Evolutionary conservation across 2,888 invertebrate genomes (phyloP).

Genomic region (Ctena decussata): DNA sequence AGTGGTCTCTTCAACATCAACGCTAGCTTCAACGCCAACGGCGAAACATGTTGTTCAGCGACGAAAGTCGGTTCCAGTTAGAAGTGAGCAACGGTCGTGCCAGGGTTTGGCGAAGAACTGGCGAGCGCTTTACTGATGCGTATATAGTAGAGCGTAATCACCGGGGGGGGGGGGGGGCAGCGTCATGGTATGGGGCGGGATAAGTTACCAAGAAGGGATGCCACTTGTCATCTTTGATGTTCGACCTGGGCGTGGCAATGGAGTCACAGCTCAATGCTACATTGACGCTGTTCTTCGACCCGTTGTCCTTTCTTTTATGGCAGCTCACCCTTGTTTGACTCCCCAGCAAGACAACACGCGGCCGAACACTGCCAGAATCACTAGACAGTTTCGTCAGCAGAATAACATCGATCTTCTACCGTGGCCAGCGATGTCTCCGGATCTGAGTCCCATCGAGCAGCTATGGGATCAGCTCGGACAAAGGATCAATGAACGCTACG

Average conservation of each 20-base stretch:
- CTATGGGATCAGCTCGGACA: neutral
- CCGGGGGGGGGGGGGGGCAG: neutral
- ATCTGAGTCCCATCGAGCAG: slow-evolving; percentile 24
- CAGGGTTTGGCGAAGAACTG: slow-evolving; percentile 5
- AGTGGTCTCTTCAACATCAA: no score
- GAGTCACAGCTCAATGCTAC: slow-evolving; percentile 33
- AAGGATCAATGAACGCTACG: neutral
- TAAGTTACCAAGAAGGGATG: neutral
- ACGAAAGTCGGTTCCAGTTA: neutral
- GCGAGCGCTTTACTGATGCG: slow-evolving; percentile 7
- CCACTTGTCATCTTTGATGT: slow-evolving; percentile 14
- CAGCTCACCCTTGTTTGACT: no score
- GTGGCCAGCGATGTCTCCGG: slow-evolving; percentile 7
- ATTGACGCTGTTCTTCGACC: slow-evolving; percentile 23
- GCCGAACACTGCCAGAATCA: no score
- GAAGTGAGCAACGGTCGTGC: slow-evolving; percentile 7
- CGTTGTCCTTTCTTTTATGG: no score
- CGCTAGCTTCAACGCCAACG: no score
- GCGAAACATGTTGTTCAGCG: no score
- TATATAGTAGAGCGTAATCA: neutral
- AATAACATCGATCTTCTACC: no score
- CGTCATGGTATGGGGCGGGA: slow-evolving; percentile 13
- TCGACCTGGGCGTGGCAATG: no score
- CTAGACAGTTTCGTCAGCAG: no score
- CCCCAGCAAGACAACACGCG: no score